Evolutionary conservation across 2,888 invertebrate genomes (phyloP).

Genomic region (Orchestes rusci): DNA sequence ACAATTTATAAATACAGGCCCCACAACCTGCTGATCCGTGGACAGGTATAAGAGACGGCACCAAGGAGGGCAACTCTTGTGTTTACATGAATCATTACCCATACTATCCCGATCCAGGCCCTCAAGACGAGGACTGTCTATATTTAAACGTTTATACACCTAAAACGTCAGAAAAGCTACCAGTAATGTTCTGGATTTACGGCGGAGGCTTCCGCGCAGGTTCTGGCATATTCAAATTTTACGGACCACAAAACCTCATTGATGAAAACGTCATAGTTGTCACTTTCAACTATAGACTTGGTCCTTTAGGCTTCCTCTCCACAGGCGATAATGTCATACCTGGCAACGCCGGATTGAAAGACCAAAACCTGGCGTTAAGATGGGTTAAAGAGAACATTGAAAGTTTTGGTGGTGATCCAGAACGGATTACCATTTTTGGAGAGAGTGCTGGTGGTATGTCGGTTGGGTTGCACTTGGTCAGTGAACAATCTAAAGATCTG

Average conservation of each 20-base stretch:
- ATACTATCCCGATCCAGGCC: slow-evolving; percentile 13
- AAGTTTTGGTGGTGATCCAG: slow-evolving; percentile 14
- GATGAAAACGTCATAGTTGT: slow-evolving; percentile 34
- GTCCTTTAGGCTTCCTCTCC: slow-evolving; percentile 16
- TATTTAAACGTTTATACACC: slow-evolving; percentile 16
- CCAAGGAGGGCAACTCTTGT: slow-evolving; percentile 30
- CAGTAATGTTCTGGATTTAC: slow-evolving; percentile 38
- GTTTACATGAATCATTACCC: slow-evolving; percentile 8
- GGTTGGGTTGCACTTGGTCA: slow-evolving; percentile 14
- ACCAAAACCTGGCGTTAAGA: slow-evolving; percentile 12
- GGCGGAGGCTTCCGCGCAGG: slow-evolving; percentile 37
- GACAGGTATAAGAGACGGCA: slow-evolving; percentile 35
- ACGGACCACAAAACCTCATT: slow-evolving; percentile 35
- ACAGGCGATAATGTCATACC: slow-evolving; percentile 12
- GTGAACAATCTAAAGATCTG: slow-evolving; percentile 10
- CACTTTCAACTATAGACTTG: slow-evolving; percentile 34
- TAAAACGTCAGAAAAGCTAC: slow-evolving; percentile 17
- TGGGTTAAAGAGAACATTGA: slow-evolving; percentile 14
- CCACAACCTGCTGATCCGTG: slow-evolving; percentile 35
- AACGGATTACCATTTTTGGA: slow-evolving; percentile 14
- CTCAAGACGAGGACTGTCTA: slow-evolving; percentile 15
- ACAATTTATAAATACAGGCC: slow-evolving; percentile 27
- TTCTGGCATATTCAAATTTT: slow-evolving; percentile 39
- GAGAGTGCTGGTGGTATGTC: slow-evolving; percentile 17
- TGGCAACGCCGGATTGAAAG: slow-evolving; percentile 17